Percentiles rank a stretch among this genome's conserved stretches.
These are phyloP conservation scores for Champsocephalus gunnari DNA, from an alignment of 2,797 vertebrate genomes.

Conservation along the genomic window DNA sequence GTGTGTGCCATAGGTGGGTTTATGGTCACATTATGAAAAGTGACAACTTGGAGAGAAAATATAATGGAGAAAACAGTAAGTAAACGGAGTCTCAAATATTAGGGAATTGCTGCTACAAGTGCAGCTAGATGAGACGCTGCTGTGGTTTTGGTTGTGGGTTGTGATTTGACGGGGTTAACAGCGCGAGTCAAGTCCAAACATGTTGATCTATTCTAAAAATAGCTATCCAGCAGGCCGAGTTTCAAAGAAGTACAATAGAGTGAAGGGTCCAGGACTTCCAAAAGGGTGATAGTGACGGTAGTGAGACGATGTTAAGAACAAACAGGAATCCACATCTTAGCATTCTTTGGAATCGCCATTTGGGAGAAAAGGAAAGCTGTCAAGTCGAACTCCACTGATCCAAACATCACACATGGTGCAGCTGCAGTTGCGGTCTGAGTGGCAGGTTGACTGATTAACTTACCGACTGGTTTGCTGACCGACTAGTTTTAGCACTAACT, in stretches of 20 bases:
- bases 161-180: slow-evolving; percentile 22
- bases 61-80: slow-evolving; percentile 29
- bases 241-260: neutral
- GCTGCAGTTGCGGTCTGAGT: slow-evolving; percentile 51
- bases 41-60: slow-evolving; percentile 64
- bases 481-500: slow-evolving; percentile 52
- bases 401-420: slow-evolving; percentile 42
- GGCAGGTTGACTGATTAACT: slow-evolving; percentile 67
- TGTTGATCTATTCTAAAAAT: slow-evolving; percentile 13
- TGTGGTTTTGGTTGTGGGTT: slow-evolving; percentile 43
- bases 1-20: slow-evolving; percentile 38
- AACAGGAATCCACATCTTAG: slow-evolving; percentile 1
- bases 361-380: slow-evolving; percentile 49
- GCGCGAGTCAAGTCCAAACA: slow-evolving; percentile 13
- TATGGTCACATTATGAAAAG: slow-evolving; percentile 62
- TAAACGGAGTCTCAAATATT: slow-evolving; percentile 54
- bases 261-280: slow-evolving; percentile 8
- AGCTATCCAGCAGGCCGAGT: neutral
- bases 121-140: slow-evolving; percentile 25
- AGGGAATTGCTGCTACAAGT: slow-evolving; percentile 10
- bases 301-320: slow-evolving; percentile 18
- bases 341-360: neutral
- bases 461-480: slow-evolving; percentile 65
- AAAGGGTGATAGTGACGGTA: neutral
- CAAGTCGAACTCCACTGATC: slow-evolving; percentile 27